Percentiles rank a stretch among this genome's conserved stretches.
Conservation (phyloP, 2,888 invertebrate genomes). For the Phasia obesa region DNA sequence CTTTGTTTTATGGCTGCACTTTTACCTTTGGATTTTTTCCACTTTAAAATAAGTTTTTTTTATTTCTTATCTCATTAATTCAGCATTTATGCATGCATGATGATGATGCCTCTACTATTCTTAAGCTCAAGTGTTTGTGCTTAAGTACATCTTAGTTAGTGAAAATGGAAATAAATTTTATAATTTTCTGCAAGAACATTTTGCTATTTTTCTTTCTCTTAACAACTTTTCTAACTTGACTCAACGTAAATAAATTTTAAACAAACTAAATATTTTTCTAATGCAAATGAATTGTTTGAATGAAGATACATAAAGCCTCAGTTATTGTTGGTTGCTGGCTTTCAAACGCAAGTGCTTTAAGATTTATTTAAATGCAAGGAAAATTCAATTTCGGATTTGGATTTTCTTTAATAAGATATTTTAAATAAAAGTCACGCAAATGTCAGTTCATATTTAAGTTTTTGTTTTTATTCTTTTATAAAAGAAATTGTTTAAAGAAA, state of each 20-base stretch:
- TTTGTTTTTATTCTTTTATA: background rate
- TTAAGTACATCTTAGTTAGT: constrained; percentile 11
- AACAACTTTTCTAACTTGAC: constrained; percentile 7
- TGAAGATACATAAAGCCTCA: constrained; percentile 1
- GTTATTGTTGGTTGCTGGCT: background rate
- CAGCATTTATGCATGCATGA: constrained; percentile 16
- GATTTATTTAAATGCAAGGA: background rate
- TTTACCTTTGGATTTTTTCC: constrained; percentile 14
- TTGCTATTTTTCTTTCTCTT: constrained; percentile 17
- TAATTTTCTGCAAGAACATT: constrained; percentile 22
- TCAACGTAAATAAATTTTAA: constrained; percentile 41
- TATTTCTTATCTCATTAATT: constrained; percentile 33
- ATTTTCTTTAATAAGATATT: constrained; percentile 38
- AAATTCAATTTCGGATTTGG: background rate
- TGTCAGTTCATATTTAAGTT: constrained; percentile 43
- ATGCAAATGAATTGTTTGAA: constrained; percentile 44
- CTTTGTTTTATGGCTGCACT: background rate
- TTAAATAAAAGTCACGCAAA: constrained; percentile 54
- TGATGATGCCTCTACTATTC: background rate
- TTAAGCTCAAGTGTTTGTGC: constrained; percentile 18
- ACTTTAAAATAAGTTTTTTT: constrained; percentile 21
- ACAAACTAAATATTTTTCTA: constrained; percentile 42
- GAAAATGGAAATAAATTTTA: constrained; percentile 22
- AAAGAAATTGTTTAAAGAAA: constrained; percentile 8
- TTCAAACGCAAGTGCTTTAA: constrained; percentile 27